These are phyloP conservation scores for Galerucella pusilla DNA, from an alignment of 2,888 invertebrate genomes.

Conservation along the genomic window DNA sequence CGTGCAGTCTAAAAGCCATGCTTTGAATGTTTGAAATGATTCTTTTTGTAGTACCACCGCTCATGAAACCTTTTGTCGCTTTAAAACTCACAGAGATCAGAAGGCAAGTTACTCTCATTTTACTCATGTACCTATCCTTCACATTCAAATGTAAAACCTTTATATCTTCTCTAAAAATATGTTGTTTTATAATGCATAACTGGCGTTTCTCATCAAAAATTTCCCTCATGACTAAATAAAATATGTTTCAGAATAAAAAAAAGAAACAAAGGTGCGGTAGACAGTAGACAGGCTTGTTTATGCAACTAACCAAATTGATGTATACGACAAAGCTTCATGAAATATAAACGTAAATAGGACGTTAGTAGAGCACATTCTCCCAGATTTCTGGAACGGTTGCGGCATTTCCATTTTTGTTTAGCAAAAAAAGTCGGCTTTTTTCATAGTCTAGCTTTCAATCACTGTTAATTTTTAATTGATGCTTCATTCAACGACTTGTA, in stretches of 20 bases:
- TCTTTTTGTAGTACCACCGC: not conserved
- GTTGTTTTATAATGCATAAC: constrained; percentile 21
- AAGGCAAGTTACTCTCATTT: not conserved
- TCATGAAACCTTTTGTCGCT: not conserved
- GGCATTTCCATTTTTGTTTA: not conserved
- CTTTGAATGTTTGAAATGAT: not conserved
- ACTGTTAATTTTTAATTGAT: not conserved
- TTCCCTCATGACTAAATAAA: constrained; percentile 20
- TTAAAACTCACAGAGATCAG: not conserved
- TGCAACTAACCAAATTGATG: constrained; percentile 31
- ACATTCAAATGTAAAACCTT: not conserved
- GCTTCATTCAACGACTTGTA: not conserved
- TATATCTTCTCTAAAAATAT: not conserved
- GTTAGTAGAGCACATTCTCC: constrained; percentile 20
- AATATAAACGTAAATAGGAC: constrained; percentile 31
- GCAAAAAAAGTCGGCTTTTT: not conserved
- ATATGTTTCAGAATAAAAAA: constrained; percentile 13
- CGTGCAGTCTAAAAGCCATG: too few relatives aligned
- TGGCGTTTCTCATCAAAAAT: constrained; percentile 16
- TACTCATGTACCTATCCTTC: not conserved
- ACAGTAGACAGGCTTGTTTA: constrained; percentile 19
- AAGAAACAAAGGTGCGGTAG: not conserved
- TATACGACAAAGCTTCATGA: constrained; percentile 27
- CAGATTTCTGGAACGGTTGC: constrained; percentile 20
- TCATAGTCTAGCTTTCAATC: not conserved